Evolutionary conservation across 2,888 invertebrate genomes (phyloP).

Genomic region (Strigamia crassipes): DNA sequence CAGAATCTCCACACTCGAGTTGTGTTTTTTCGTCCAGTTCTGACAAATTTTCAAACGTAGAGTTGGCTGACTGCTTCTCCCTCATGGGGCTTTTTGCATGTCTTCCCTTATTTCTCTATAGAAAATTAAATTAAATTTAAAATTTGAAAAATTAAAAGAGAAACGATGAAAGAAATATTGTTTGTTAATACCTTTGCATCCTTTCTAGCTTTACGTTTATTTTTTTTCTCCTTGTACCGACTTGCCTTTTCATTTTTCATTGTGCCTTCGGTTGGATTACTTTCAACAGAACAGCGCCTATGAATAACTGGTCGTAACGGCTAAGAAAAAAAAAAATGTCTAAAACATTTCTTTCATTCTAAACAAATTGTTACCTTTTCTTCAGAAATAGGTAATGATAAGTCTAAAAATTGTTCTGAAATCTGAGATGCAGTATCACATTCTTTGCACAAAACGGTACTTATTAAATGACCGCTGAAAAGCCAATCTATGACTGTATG

Average conservation of each 20-base stretch:
- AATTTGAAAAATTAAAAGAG: neutral
- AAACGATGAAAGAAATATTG: neutral
- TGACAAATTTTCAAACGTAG: neutral
- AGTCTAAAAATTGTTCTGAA: constrained; percentile 90
- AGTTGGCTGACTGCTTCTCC: neutral
- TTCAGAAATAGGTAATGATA: constrained; percentile 81
- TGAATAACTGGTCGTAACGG: constrained; percentile 47
- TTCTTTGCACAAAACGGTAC: constrained; percentile 81
- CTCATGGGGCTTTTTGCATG: neutral
- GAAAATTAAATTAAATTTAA: neutral
- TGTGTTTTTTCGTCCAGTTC: neutral
- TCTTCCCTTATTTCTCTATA: neutral
- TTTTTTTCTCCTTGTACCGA: constrained; percentile 57
- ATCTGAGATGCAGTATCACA: constrained; percentile 79
- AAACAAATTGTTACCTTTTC: constrained; percentile 53
- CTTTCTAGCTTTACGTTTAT: constrained; percentile 54
- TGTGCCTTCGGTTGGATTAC: neutral
- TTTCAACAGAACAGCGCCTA: neutral
- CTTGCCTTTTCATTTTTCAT: constrained; percentile 51
- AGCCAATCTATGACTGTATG: constrained; percentile 74
- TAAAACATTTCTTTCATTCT: neutral
- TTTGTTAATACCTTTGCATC: constrained; percentile 49
- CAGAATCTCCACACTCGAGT: neutral
- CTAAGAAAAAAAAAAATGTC: constrained; percentile 9
- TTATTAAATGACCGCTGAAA: constrained; percentile 90